Evolutionary conservation across 2,888 invertebrate species (phyloP).

Genomic region (Drosophila macrospina): DNA sequence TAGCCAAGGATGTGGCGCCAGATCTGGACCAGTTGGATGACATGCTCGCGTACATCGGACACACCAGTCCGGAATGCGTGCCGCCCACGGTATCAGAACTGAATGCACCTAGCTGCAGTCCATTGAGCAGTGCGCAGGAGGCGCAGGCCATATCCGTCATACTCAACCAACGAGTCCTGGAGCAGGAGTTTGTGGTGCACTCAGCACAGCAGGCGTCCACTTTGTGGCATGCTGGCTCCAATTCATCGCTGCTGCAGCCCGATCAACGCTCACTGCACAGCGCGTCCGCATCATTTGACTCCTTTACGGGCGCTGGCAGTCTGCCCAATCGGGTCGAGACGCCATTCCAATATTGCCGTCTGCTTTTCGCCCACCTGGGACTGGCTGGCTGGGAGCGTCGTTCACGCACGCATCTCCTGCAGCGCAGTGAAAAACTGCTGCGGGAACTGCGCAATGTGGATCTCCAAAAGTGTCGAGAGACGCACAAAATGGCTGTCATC

Average conservation of each 20-base stretch:
- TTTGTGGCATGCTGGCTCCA: constrained; percentile 48
- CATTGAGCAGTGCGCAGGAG: constrained; percentile 91
- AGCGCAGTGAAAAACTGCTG: constrained; percentile 94
- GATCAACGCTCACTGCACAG: constrained; percentile 80
- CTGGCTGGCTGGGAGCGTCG: constrained; percentile 95
- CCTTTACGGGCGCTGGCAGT: constrained; percentile 79
- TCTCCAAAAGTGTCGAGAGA: constrained; percentile 95
- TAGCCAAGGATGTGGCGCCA: constrained; percentile 92
- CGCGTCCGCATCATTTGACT: constrained; percentile 85
- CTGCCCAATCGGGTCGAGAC: constrained; percentile 86
- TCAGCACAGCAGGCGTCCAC: constrained; percentile 58
- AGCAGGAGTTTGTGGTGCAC: constrained; percentile 89
- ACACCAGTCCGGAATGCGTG: constrained; percentile 95
- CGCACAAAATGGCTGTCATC: constrained; percentile 98
- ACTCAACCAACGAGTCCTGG: constrained; percentile 93
- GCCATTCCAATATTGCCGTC: constrained; percentile 93
- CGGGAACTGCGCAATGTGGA: constrained; percentile 97
- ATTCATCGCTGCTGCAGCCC: constrained; percentile 56
- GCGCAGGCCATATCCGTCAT: constrained; percentile 94
- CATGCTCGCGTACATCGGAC: constrained; percentile 95
- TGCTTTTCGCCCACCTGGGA: constrained; percentile 96
- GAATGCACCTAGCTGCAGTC: constrained; percentile 92
- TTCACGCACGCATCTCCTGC: constrained; percentile 92
- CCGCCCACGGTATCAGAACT: constrained; percentile 88
- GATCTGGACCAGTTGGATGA: constrained; percentile 97